phyloP scores from a whole-genome alignment of 1,140 invertebrate species.

The Brachionus angularis region DNA sequence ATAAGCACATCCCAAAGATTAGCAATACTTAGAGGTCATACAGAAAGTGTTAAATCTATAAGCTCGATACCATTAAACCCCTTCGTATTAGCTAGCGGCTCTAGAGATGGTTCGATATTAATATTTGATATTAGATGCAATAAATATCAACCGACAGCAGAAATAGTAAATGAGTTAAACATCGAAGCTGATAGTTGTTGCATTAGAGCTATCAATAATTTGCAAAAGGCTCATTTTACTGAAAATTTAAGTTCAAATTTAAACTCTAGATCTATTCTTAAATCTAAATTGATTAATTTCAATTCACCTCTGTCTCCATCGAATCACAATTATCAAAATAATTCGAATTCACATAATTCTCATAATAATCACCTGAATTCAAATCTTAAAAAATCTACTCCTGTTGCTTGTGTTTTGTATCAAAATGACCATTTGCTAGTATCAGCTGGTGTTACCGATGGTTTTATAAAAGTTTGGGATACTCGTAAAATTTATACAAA shows the following conservation, averaged over 20 bases:
- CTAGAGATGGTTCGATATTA: constrained; percentile 20
- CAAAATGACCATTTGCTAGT: constrained; percentile 25
- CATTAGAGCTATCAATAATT: neutral
- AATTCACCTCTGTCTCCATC: neutral
- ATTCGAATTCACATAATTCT: neutral
- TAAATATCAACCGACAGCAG: constrained; percentile 25
- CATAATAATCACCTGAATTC: too few relatives aligned
- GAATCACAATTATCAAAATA: neutral
- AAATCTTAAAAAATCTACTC: constrained; percentile 30
- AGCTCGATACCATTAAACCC: constrained; percentile 11
- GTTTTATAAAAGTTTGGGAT: constrained; percentile 39
- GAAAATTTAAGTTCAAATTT: neutral
- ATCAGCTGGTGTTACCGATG: constrained; percentile 31
- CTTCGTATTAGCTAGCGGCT: constrained; percentile 17
- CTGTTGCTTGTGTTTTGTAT: constrained; percentile 33
- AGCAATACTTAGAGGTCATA: constrained; percentile 15
- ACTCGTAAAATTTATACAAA: constrained; percentile 1
- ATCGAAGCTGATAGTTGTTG: constrained; percentile 2
- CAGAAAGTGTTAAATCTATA: constrained; percentile 34
- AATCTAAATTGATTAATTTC: neutral
- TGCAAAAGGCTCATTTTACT: constrained; percentile 26
- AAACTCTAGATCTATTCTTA: neutral
- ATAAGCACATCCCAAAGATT: neutral
- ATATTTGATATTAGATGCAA: constrained; percentile 36
- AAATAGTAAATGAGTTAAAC: constrained; percentile 6